A percentile compares a stretch with the other conserved stretches of the same genome.
These are phyloP conservation scores for Dasypus novemcinctus DNA, from an alignment of 2,113 vertebrate genomes.

Conservation along the genomic window DNA sequence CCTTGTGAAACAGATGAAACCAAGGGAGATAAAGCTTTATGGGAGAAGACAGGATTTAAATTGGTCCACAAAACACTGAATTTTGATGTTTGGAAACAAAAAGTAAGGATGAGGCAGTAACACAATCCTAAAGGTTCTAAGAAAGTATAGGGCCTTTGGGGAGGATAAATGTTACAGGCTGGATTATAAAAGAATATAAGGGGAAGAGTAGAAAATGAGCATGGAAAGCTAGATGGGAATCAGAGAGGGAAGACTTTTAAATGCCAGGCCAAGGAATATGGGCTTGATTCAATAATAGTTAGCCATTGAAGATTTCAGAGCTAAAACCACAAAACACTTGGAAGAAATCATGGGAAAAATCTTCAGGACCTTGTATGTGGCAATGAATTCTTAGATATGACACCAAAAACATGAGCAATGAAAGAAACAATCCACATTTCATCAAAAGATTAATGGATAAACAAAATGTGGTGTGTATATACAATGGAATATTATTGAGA, in stretches of 20 bases:
- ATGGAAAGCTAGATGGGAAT: background rate
- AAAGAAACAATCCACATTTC: no score
- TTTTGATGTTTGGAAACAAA: constrained; percentile 18
- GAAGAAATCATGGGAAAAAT: background rate
- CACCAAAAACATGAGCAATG: no score
- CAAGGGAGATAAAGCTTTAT: background rate
- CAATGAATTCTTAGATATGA: no score
- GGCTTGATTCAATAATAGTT: background rate
- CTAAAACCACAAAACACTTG: no score
- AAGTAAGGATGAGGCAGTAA: background rate
- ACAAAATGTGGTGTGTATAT: no score
- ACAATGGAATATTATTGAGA: no score
- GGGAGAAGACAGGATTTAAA: background rate
- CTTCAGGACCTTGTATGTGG: no score
- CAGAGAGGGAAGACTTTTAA: background rate
- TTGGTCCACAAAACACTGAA: constrained; percentile 8
- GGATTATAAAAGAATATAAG: background rate
- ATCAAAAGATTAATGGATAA: no score
- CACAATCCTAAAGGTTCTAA: background rate
- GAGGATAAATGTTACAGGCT: background rate
- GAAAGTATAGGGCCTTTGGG: background rate
- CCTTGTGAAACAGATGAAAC: background rate
- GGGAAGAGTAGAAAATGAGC: background rate
- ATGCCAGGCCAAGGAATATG: background rate
- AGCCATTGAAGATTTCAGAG: background rate